Evolutionary conservation across 2,113 vertebrate genomes (phyloP), one percentile per base, ranked within the genome.

Genomic region (Anser brachyrhynchus): DNA sequence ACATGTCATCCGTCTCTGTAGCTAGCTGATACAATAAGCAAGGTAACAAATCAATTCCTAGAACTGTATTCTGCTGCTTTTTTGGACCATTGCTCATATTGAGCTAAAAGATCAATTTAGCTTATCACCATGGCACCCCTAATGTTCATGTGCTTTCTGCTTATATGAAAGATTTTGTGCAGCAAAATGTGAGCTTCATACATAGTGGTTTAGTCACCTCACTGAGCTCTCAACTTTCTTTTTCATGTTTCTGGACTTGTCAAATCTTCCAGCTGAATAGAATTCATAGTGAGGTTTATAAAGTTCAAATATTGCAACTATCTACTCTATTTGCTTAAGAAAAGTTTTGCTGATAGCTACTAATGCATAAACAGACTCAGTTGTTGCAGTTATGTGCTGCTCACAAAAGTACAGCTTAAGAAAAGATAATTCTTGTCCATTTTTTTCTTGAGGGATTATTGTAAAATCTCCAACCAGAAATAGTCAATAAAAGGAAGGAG

Each of bases 11-110:
- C 72, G 18, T 84, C 72, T 92, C 57, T 77, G 65, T 64, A 71
- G n/a, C 65, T 55, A 64, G 46, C 44, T 85, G 55, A 91, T 94
- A 88, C 58, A 83, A 25, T 77, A 80, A 66, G 23, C 25, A 51
- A 87, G 44, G 81, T 85, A 79, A 88, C 78, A 92, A 89, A 95
- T 89, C 75, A 90, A 64, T 95, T 93, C 75, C 10, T 37, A 87
- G 31, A 74, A 61, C 21, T 49, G 17, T 59, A 55, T 88, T 90
- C 39, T 88, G 59, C n/a, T 94, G 19, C 59, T 88, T 87, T 88
- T 67, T 46, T 43, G 59, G 37, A 51, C 37, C 17, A 23, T 80
- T 94, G 54, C 57, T 84, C 52, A 80, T 74, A 85, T 0, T 66
- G 78, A 90, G 59, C 75, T 87, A 41, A 95, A 79, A 92, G 66